phyloP scores from a whole-genome alignment of 2,888 invertebrate genomes.

The Leptinotarsa peninsularis region DNA sequence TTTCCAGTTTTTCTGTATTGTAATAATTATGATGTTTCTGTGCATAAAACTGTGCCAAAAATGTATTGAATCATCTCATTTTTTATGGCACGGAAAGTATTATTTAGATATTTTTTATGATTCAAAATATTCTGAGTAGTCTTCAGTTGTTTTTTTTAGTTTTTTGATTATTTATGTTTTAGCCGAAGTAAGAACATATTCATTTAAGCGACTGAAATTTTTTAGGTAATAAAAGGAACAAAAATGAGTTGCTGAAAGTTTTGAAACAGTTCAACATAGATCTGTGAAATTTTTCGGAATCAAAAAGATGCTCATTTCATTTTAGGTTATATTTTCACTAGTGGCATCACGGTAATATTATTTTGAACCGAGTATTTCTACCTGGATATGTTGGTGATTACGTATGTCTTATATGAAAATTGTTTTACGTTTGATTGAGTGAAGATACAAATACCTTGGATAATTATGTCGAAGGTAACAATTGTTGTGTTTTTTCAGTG shows the following conservation, averaged over 20 bases:
- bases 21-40: slow-evolving; percentile 34
- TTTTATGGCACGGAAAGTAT: slow-evolving; percentile 33
- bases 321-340: slow-evolving; percentile 44
- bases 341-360: background rate
- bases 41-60: slow-evolving; percentile 44
- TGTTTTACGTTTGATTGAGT: background rate
- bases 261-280: slow-evolving; percentile 40
- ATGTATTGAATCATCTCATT: slow-evolving; percentile 21
- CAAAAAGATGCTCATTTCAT: slow-evolving; percentile 43
- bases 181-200: slow-evolving; percentile 24
- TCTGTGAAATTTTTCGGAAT: slow-evolving; percentile 27
- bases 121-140: slow-evolving; percentile 18
- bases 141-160: slow-evolving; percentile 19
- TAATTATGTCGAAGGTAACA: too few relatives aligned
- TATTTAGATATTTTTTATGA: slow-evolving; percentile 34
- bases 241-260: slow-evolving; percentile 41
- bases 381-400: too few relatives aligned
- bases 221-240: slow-evolving; percentile 33
- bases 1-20: background rate
- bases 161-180: slow-evolving; percentile 26
- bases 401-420: background rate
- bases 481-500: too few relatives aligned
- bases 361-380: background rate
- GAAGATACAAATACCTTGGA: too few relatives aligned
- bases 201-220: slow-evolving; percentile 46